phyloP scores from a whole-genome alignment of 2,113 vertebrate species.

The Ochotona curzoniae region DNA sequence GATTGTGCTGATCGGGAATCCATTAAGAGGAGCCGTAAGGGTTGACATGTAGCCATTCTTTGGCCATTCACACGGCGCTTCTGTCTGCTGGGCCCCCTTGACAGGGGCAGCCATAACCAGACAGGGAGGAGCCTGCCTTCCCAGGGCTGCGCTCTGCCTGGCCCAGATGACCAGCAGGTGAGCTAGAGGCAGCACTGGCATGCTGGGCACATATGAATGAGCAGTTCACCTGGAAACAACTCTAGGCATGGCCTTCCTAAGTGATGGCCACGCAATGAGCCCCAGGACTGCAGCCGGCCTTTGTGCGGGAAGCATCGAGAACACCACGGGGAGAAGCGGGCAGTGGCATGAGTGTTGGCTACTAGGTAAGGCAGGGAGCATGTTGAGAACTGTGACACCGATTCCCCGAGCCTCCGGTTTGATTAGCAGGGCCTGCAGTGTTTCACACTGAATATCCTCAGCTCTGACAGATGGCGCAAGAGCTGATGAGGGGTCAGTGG shows the following conservation, averaged over 20 bases:
- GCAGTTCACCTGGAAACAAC: not conserved
- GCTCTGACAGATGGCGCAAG: not conserved
- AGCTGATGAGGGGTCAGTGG: not conserved
- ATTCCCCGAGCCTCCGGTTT: not conserved
- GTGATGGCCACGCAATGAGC: not conserved
- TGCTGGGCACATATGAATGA: not conserved
- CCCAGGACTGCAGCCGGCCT: not conserved
- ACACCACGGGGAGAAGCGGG: no score
- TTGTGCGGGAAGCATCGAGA: not conserved
- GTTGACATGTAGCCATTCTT: not conserved
- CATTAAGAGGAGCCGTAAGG: not conserved
- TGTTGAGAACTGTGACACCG: not conserved
- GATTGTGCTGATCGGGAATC: not conserved
- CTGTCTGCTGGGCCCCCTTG: not conserved
- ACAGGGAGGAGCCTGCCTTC: not conserved
- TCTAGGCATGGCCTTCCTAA: not conserved
- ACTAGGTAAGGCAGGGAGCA: not conserved
- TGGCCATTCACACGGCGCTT: no score
- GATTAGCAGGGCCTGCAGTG: no score
- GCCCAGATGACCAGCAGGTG: not conserved
- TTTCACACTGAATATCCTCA: not conserved
- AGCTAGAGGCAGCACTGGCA: not conserved
- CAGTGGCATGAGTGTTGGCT: not conserved
- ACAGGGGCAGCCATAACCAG: not conserved
- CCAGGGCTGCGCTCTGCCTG: not conserved